Evolutionary conservation across 2,888 invertebrate species (phyloP).

Genomic region (Coelopa pilipes): DNA sequence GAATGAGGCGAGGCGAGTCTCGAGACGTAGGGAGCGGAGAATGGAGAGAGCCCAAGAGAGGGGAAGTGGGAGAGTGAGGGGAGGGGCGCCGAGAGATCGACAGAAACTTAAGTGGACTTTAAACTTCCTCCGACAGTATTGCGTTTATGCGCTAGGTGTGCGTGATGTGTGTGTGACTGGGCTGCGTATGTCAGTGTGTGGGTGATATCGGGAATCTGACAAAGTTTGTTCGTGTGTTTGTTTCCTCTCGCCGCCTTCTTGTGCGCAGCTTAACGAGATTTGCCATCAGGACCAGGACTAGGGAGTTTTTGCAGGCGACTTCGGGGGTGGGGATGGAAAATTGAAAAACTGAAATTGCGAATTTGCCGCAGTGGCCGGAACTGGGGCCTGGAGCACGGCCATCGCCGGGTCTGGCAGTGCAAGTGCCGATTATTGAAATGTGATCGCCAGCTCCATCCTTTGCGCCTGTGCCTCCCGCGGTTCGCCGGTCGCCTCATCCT

Average conservation of each 20-base stretch:
- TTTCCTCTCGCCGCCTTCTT: not conserved
- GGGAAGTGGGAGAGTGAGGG: no score
- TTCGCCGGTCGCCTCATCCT: no score
- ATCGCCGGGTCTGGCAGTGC: no score
- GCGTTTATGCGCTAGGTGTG: not conserved
- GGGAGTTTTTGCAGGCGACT: not conserved
- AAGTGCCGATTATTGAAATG: no score
- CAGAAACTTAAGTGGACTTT: conserved; percentile 26
- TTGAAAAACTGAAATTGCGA: not conserved
- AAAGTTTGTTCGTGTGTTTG: not conserved
- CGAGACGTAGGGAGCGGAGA: no score
- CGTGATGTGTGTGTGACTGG: not conserved
- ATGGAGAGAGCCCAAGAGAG: no score
- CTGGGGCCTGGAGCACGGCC: no score
- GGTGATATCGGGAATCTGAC: conserved; percentile 21
- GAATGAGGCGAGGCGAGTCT: no score
- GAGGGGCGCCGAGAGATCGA: not conserved
- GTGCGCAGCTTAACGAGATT: conserved; percentile 16
- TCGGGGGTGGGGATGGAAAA: not conserved
- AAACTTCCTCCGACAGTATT: not conserved
- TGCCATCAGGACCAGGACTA: conserved; percentile 11
- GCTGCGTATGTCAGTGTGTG: conserved; percentile 14
- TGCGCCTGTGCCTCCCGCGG: no score
- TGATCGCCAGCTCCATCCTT: no score
- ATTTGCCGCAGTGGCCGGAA: no score